Evolutionary conservation across 2,797 vertebrate species (phyloP), one percentile per base, ranked within the genome.

Genomic region (Ptychadena robeensis): DNA sequence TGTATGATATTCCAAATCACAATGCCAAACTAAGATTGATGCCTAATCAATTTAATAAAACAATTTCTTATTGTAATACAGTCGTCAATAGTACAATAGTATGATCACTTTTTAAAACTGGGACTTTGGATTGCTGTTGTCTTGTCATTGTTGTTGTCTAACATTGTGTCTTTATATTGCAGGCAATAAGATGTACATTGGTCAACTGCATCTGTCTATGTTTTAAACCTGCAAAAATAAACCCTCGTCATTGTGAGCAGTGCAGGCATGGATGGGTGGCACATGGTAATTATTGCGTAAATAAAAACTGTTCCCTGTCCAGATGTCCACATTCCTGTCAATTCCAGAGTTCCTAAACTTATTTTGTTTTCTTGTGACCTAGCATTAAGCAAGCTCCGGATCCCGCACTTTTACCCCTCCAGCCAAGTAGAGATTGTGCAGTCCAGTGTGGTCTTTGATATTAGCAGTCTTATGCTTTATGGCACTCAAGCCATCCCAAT

Each of bases 261-360:
- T 99, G 97, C 91, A 95, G 95, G 83, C 97, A 99, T 78, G 97
- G 97, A 92, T 99, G 98, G 98, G 98, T 99, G 63, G 96, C 96
- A 59, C 98, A 99, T 22, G 98, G 98, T 99, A 94, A 96, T 59
- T 10, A 28, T 61, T 38, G 44, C 57, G 31, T 18, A 14, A 3
- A 28, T 77, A 9, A 28, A 40, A 15, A 37, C 61, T 65, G 27
- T 40, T 38, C 61, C n/a, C n/a, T 48, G 22, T 48, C 10, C 18
- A 12, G 32, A 74, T 80, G 44, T 37, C 12, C 34, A 65, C 9
- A 44, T 12, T 11, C 34, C 40, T 61, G 9, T 48, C 63, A 22
- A 35, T 69, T 9, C 22, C 30, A 30, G 9, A n/a, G 18, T 66
- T 65, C 30, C 66, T 6, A 48, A 44, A 32, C n/a, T 2, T 25